A percentile compares a stretch with the other conserved stretches of the same genome.
Conservation (phyloP, 2,888 invertebrate genomes). For the Dicranocentrus wangi region DNA sequence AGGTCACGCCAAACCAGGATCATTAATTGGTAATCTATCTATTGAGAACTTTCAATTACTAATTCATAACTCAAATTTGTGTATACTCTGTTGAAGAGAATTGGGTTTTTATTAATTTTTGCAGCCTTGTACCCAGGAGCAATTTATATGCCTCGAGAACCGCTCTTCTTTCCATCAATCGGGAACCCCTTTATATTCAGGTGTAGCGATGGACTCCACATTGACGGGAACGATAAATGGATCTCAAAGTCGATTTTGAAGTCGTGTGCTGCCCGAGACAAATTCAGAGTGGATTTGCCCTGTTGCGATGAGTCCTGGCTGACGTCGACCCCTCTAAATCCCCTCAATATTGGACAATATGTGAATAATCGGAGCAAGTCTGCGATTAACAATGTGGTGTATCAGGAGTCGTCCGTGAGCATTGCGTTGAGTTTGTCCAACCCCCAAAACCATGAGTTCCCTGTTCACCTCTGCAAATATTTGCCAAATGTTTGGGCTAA, state of each 20-base stretch:
- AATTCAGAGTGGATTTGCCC: slow-evolving; percentile 74
- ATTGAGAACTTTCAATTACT: background rate
- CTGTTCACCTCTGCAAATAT: slow-evolving; percentile 74
- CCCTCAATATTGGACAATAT: slow-evolving; percentile 77
- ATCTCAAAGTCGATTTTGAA: slow-evolving; percentile 76
- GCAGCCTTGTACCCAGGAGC: slow-evolving; percentile 74
- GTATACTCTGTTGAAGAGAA: background rate
- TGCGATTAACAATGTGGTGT: slow-evolving; percentile 76
- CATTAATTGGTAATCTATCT: slow-evolving; percentile 71
- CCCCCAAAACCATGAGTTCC: slow-evolving; percentile 72
- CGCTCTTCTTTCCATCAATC: slow-evolving; percentile 76
- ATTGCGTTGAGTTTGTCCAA: slow-evolving; percentile 11
- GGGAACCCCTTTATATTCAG: slow-evolving; percentile 77
- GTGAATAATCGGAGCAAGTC: slow-evolving; percentile 76
- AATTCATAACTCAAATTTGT: background rate
- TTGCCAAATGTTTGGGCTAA: slow-evolving; percentile 76
- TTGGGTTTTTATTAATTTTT: slow-evolving; percentile 5
- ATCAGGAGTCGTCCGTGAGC: slow-evolving; percentile 75
- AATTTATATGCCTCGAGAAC: slow-evolving; percentile 76
- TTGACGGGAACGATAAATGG: slow-evolving; percentile 77
- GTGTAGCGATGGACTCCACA: slow-evolving; percentile 76
- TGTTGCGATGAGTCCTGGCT: slow-evolving; percentile 74
- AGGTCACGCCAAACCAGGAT: slow-evolving; percentile 72
- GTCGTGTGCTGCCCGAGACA: slow-evolving; percentile 73
- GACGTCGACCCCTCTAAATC: slow-evolving; percentile 74